Percentiles rank a stretch among this genome's conserved stretches.
Evolutionary conservation across 1,140 invertebrate species (phyloP).

Genomic region (Drosophila sucinea): DNA sequence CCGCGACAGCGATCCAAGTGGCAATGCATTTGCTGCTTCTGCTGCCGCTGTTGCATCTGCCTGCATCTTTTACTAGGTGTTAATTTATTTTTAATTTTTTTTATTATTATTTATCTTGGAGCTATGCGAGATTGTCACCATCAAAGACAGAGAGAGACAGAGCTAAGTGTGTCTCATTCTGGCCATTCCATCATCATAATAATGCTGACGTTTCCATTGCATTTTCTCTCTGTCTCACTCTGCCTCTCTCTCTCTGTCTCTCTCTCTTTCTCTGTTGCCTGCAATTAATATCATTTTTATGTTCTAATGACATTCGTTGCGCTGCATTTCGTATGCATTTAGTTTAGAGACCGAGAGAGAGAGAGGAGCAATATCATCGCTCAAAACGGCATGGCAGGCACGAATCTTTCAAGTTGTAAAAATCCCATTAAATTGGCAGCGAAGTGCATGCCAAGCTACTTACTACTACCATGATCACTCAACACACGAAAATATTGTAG

Average conservation of each 20-base stretch:
- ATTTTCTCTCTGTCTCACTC: constrained; percentile 4
- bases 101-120: constrained; percentile 74
- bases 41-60: constrained; percentile 32
- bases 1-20: constrained; percentile 40
- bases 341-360: constrained; percentile 3
- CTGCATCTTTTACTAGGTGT: constrained; percentile 69
- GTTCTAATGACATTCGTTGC: constrained; percentile 81
- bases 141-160: constrained; percentile 30
- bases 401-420: constrained; percentile 82
- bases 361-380: constrained; percentile 57
- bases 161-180: constrained; percentile 1
- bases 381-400: constrained; percentile 79
- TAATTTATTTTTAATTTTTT: constrained; percentile 81
- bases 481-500: background rate
- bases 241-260: constrained; percentile 15
- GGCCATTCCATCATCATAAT: constrained; percentile 62
- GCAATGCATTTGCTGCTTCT: constrained; percentile 16
- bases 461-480: constrained; percentile 40
- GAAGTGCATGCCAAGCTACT: constrained; percentile 67
- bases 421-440: constrained; percentile 82
- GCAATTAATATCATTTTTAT: constrained; percentile 82
- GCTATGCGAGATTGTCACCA: constrained; percentile 57
- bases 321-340: constrained; percentile 79
- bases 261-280: constrained; percentile 41
- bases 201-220: constrained; percentile 73